A percentile compares a stretch with the other conserved stretches of the same genome.
Evolutionary conservation across 2,113 vertebrate genomes (phyloP).

Genomic region (Columba janthina): DNA sequence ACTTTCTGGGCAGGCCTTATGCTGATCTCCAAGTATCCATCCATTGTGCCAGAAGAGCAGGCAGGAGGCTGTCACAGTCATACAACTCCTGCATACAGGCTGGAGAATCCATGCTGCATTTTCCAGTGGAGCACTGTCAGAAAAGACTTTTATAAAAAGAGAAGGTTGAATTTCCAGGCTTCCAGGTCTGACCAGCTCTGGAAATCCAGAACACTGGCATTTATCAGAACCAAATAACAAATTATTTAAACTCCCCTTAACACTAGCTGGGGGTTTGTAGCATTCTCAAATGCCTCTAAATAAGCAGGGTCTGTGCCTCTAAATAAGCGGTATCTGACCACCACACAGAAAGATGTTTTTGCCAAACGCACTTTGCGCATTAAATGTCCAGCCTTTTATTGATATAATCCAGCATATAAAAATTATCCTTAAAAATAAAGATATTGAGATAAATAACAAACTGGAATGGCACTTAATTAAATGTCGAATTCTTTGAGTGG

Average conservation of each 20-base stretch:
- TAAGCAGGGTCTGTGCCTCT: background rate
- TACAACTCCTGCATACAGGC: background rate
- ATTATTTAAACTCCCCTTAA: background rate
- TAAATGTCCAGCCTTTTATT: background rate
- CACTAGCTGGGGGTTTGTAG: background rate
- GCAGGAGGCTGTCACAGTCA: rapidly evolving
- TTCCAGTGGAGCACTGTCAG: background rate
- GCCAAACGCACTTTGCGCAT: background rate
- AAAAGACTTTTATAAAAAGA: background rate
- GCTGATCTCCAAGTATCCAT: background rate
- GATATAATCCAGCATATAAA: background rate
- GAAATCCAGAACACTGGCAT: background rate
- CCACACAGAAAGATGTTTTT: background rate
- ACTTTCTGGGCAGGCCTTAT: background rate
- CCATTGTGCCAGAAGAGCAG: background rate
- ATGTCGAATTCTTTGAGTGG: background rate
- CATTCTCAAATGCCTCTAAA: background rate
- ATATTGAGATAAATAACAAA: background rate
- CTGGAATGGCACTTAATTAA: background rate
- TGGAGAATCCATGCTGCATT: background rate
- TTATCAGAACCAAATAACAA: background rate
- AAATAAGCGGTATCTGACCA: background rate
- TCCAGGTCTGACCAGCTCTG: background rate
- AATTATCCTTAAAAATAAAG: background rate
- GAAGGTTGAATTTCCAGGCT: background rate